Evolutionary conservation across 2,113 vertebrate genomes (phyloP).

Genomic region (Vireo altiloquus): DNA sequence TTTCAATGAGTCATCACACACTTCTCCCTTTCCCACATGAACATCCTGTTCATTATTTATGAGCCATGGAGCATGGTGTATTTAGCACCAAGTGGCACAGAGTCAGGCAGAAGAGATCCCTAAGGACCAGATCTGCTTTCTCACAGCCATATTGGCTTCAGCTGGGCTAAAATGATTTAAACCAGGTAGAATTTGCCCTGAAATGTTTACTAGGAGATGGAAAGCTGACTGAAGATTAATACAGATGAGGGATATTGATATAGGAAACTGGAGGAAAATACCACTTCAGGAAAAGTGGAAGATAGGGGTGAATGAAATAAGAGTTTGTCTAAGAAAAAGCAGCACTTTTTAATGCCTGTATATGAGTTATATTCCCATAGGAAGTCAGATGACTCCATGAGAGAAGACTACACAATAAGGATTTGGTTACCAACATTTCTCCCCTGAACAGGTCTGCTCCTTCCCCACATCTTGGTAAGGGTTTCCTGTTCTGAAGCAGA

Average conservation of each 20-base stretch:
- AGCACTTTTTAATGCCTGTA: background rate
- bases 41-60: constrained; percentile 36
- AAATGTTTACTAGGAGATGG: background rate
- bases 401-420: background rate
- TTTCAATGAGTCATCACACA: background rate
- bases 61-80: background rate
- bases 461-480: background rate
- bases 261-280: background rate
- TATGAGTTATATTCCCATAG: background rate
- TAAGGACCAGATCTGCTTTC: background rate
- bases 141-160: background rate
- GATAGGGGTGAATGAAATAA: background rate
- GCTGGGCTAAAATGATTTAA: background rate
- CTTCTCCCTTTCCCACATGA: background rate
- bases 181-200: background rate
- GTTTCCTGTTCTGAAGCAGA: background rate
- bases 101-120: background rate
- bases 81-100: background rate
- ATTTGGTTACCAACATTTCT: background rate
- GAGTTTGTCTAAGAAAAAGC: background rate
- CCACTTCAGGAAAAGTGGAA: background rate
- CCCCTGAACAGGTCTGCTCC: background rate
- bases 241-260: background rate
- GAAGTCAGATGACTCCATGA: background rate
- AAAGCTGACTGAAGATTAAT: background rate